phyloP scores from a whole-genome alignment of 2,113 vertebrate genomes.

The Poeciliopsis occidentalis region DNA sequence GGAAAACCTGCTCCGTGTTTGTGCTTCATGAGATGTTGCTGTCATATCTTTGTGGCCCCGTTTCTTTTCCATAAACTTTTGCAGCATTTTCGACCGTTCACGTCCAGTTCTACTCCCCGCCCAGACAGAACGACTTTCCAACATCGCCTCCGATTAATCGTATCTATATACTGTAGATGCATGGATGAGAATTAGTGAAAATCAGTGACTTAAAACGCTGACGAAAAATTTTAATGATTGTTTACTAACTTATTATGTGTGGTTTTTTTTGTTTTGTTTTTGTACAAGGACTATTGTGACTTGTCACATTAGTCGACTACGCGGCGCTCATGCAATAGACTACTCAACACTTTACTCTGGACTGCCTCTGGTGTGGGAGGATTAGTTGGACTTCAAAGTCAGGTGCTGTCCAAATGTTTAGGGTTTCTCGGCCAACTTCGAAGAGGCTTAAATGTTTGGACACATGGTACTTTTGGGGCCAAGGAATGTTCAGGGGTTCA shows the following conservation, averaged over 20 bases:
- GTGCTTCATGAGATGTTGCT: slow-evolving; percentile 47
- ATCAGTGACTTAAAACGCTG: slow-evolving; percentile 64
- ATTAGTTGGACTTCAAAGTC: slow-evolving; percentile 66
- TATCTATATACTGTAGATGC: slow-evolving; percentile 60
- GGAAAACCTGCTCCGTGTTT: slow-evolving; percentile 60
- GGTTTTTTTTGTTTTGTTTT: slow-evolving; percentile 60
- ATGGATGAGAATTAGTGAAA: slow-evolving; percentile 73
- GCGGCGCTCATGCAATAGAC: slow-evolving; percentile 79
- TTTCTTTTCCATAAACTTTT: slow-evolving; percentile 61
- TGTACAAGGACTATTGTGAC: slow-evolving; percentile 69
- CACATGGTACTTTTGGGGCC: slow-evolving; percentile 65
- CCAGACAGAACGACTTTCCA: slow-evolving; percentile 55
- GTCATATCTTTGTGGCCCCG: slow-evolving; percentile 63
- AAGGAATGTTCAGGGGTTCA: slow-evolving; percentile 79
- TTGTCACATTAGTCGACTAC: slow-evolving; percentile 72
- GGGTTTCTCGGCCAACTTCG: slow-evolving; percentile 20
- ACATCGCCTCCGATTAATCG: slow-evolving; percentile 64
- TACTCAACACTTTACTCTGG: slow-evolving; percentile 74
- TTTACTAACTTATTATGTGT: slow-evolving; percentile 68
- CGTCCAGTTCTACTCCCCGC: slow-evolving; percentile 67
- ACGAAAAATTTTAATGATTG: slow-evolving; percentile 74
- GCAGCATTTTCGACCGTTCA: slow-evolving; percentile 61
- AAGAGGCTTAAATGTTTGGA: slow-evolving; percentile 54
- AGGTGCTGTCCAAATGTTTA: slow-evolving; percentile 63
- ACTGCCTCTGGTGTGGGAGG: slow-evolving; percentile 67